These are phyloP conservation scores for Cryptotermes secundus DNA, from an alignment of 1,140 invertebrate genomes.

Conservation along the genomic window DNA sequence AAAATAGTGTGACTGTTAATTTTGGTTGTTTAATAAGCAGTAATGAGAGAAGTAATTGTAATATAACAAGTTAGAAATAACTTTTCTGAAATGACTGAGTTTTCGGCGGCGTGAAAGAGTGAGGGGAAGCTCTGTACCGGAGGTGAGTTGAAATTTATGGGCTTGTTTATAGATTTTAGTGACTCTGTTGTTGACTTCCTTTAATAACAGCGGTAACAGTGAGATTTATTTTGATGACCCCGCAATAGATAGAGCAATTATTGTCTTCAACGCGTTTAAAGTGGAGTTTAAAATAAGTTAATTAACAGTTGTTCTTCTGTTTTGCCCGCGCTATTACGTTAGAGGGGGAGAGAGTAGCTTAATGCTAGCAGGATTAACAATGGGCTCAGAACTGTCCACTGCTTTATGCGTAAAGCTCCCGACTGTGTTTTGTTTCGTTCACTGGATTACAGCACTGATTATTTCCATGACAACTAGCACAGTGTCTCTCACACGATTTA, in stretches of 20 bases:
- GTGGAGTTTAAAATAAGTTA: conserved; percentile 10
- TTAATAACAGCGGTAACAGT: neutral
- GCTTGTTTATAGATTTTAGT: neutral
- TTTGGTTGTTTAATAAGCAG: neutral
- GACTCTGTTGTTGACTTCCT: neutral
- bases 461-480: neutral
- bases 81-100: neutral
- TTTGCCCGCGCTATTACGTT: neutral
- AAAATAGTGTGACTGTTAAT: neutral
- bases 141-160: conserved; percentile 5
- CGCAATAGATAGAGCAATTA: neutral
- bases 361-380: neutral
- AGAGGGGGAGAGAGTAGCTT: neutral
- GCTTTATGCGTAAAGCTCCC: neutral
- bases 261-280: neutral
- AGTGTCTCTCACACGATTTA: neutral
- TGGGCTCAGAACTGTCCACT: conserved; percentile 2
- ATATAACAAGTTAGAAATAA: neutral
- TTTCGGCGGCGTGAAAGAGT: neutral
- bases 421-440: neutral
- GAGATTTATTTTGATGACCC: neutral
- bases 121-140: neutral
- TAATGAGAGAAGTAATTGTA: neutral
- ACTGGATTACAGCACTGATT: conserved; percentile 10
- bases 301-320: conserved; percentile 1